Base-by-base conservation (phyloP, 2,113 vertebrate species). In the Seriola rivoliana region DNA sequence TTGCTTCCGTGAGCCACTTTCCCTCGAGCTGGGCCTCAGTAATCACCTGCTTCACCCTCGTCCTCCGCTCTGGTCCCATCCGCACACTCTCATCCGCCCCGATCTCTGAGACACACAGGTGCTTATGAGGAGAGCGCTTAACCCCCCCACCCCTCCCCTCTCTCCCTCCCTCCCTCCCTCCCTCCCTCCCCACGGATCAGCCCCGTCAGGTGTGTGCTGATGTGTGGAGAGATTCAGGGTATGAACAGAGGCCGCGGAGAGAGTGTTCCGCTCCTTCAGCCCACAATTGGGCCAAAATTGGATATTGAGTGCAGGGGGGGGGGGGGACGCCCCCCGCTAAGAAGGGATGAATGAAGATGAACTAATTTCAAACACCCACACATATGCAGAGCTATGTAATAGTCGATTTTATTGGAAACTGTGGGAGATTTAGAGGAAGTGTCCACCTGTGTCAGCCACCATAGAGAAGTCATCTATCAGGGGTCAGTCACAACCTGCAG, bases 381-480 rank as follows among this genome's bases (percentile, higher is more conserved):
- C 65, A 36, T 46, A 25, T 50, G 52, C 38, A 58, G 64, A 50
- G 58, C 72, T 54, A 69, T 4, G 58, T 80, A 54, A 23, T 0
- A 60, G 67, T 82, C 70, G 32, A 83, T 83, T 50, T 77, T 84
- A 88, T 72, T 58, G 58, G 80, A 83, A 70, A 80, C 5, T 12
- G 66, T 64, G 34, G 50, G 69, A 81, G 71, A 91, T 91, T 89
- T 86, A 86, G 72, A 74, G 76, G 6, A 77, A 4, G n/a, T 72
- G 83, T 82, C 70, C 71, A 80, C 48, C 78, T 74, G 80, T 71
- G 88, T 90, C 85, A 48, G 59, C 65, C 32, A 64, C 59, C 59
- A 34, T 63, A 23, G 71, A 85, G 66, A 60, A 87, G 84, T 90
- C 85, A 93, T 93, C 88, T 29, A 89, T 93, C 87, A 93, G 0